A percentile compares a stretch with the other conserved stretches of the same genome.
Conservation (phyloP, 2,113 vertebrate genomes). For the Fulica atra region DNA sequence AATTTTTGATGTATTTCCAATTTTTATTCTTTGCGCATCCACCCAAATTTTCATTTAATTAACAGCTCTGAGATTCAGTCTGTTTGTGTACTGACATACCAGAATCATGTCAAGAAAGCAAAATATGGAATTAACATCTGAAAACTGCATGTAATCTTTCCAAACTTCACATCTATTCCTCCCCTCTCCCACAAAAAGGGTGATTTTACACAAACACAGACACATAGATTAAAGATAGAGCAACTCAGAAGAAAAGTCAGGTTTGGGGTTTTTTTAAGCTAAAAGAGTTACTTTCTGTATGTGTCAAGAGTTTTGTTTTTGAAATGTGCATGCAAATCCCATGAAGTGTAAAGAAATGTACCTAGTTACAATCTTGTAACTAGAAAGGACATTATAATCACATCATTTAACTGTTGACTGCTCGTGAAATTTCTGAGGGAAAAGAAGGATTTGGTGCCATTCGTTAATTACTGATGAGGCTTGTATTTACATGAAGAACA, state of each 20-base stretch:
- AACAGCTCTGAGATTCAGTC: slow-evolving; percentile 28
- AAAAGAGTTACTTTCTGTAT: not conserved
- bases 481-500: slow-evolving; percentile 5
- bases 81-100: not conserved
- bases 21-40: not conserved
- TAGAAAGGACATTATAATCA: not conserved
- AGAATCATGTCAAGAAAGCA: slow-evolving; percentile 39
- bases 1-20: slow-evolving; percentile 21
- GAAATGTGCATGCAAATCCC: not conserved
- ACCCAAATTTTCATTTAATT: slow-evolving; percentile 30
- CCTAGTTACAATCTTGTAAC: not conserved
- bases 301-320: not conserved
- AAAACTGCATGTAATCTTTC: not conserved
- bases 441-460: not conserved
- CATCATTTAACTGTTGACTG: not conserved
- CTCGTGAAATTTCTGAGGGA: not conserved
- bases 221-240: not conserved
- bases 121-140: not conserved
- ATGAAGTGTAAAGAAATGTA: not conserved
- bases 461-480: not conserved
- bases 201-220: not conserved
- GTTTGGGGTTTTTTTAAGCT: not conserved
- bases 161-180: not conserved
- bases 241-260: not conserved
- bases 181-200: not conserved